Base-by-base conservation (phyloP, 2,113 vertebrate species). In the Charadrius vociferus region DNA sequence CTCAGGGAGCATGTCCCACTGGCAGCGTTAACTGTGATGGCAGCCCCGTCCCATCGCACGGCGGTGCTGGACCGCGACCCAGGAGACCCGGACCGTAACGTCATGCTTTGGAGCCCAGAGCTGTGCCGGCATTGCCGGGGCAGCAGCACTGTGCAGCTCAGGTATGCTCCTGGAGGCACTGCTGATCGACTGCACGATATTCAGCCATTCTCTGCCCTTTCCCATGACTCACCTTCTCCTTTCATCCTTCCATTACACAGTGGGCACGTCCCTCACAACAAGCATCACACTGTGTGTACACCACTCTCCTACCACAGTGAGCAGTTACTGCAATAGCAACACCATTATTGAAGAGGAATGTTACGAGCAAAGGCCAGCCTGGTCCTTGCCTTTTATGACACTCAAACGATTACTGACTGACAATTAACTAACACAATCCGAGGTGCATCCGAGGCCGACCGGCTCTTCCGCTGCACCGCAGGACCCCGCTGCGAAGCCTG, bases 31-130 rank as follows among this genome's bases (percentile, higher is more conserved):
- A 3, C 58, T 1, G 3, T 3, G 66, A 49, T 0, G 9, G 34
- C 82, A 68, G 37, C 22, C 1, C 55, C 4, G 10, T 3, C 45
- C 36, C 10, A 4, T 34, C 14, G 1, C 8, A 3, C 7, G 0
- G 29, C 3, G 1, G 14, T 19, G 78, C 58, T 8, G 4, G 58
- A 37, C 20, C 26, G 9, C 0, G 1, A 30, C 32, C 45, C 43
- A 4, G 71, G 41, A 45, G 53, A 58, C 6, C 37, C 0, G 5
- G 45, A 75, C 49, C 47, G 29, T 4, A 13, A 36, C 0, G 23
- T 6, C 36, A n/a, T 0, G 14, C 13, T 1, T 16, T 50, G 73
- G 58, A 78, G 68, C 68, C 8, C 14, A 72, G 73, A 53, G 63
- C 58, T 2, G 30, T 7, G 79, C 70, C 66, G 50, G 41, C 36